Conservation (phyloP, 2,113 vertebrate genomes). For the Muntiacus reevesi region DNA sequence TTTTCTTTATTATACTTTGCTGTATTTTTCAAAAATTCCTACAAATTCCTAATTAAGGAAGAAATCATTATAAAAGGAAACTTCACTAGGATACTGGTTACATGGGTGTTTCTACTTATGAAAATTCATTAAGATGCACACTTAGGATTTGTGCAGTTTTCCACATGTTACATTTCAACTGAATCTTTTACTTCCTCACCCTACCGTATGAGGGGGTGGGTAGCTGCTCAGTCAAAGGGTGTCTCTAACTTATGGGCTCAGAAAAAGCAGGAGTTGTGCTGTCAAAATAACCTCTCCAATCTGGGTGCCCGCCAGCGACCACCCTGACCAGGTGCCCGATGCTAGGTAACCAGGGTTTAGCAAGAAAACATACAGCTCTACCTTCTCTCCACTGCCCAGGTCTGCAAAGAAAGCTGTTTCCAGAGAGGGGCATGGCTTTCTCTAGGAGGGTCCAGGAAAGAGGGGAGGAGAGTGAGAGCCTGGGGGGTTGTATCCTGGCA, state of each 20-base stretch:
- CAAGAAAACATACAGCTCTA: neutral
- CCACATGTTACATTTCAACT: neutral
- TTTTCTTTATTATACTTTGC: neutral
- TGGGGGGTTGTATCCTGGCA: neutral
- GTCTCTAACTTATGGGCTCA: neutral
- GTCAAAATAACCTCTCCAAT: neutral
- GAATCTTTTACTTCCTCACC: neutral
- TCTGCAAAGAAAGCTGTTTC: neutral
- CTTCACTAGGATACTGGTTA: neutral
- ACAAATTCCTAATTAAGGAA: neutral
- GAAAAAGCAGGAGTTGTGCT: neutral
- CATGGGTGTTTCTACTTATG: neutral
- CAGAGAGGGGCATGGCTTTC: neutral
- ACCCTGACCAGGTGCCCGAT: neutral
- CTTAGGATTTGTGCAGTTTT: neutral
- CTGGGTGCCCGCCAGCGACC: neutral
- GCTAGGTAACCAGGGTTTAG: neutral
- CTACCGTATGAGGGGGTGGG: fast-evolving
- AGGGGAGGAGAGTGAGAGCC: neutral
- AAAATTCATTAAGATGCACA: neutral
- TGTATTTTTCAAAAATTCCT: slow-evolving; percentile 27
- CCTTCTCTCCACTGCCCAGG: neutral
- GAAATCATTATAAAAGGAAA: neutral
- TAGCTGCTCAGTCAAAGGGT: neutral
- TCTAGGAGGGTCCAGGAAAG: neutral